Conservation (phyloP, 1,140 invertebrate species). For the Magallana angulata region DNA sequence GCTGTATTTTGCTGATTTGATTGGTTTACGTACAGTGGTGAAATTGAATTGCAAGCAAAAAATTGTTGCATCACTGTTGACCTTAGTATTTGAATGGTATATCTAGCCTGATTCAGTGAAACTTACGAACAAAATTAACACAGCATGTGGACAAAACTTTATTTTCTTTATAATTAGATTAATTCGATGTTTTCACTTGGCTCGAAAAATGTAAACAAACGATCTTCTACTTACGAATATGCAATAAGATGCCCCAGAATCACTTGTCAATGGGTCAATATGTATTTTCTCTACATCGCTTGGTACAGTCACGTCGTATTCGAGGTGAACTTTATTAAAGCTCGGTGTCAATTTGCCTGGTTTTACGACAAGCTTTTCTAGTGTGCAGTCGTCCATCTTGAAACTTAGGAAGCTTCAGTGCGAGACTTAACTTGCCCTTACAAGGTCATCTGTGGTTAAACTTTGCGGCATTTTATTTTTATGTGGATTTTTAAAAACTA, state of each 20-base stretch:
- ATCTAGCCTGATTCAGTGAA: background rate
- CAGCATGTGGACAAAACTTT: too few species aligned
- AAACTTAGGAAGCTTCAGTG: conserved; percentile 80
- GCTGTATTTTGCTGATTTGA: too few species aligned
- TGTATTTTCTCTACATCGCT: conserved; percentile 74
- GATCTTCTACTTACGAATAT: conserved; percentile 69
- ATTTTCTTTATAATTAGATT: too few species aligned
- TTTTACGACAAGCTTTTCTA: conserved; percentile 77
- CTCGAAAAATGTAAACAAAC: too few species aligned
- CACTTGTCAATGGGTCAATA: conserved; percentile 74
- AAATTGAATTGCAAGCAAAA: too few species aligned
- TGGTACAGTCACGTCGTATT: conserved; percentile 74
- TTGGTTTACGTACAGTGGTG: too few species aligned
- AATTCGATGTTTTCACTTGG: too few species aligned
- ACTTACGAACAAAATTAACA: background rate
- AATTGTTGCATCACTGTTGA: too few species aligned
- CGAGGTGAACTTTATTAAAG: conserved; percentile 69
- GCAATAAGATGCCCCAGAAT: conserved; percentile 76
- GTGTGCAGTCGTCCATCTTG: conserved; percentile 79
- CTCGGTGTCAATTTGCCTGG: conserved; percentile 74
- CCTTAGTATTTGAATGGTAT: background rate
- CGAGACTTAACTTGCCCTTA: conserved; percentile 37
- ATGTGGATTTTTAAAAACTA: too few species aligned
- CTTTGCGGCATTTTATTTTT: too few species aligned
- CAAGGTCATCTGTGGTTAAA: too few species aligned